Evolutionary conservation across 2,888 invertebrate species (phyloP), one percentile per base, ranked within the genome.

Genomic region (Formica aserva): DNA sequence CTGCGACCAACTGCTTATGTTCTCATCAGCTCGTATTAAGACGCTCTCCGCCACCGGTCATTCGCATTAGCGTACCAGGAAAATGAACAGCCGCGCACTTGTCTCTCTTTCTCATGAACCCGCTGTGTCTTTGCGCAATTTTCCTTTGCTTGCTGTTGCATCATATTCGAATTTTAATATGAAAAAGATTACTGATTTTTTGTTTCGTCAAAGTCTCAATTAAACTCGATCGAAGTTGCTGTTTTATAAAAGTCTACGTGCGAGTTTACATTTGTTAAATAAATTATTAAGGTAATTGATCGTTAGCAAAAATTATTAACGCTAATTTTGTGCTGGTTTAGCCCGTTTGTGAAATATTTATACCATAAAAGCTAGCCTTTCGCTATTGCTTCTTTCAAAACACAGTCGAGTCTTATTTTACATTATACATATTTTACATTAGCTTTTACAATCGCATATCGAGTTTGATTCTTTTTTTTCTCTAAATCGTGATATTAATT

Each of bases 11-110:
- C 85, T 74, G 85, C 89, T 84, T 83, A 85, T 87, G 82, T 85
- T 88, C 88, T 88, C 89, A 88, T 89, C 89, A 85, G 85, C 84
- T 66, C 71, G 84, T 85, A 90, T 89, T 89, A 89, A 89, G 89
- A 89, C 82, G 85, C 87, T 89, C 86, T 88, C 65, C 41, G 22
- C 81, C 76, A 82, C 75, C 78, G 87, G 88, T 89, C 88, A 89
- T 89, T 89, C 89, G 84, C 87, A 89, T 89, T 87, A 82, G 81
- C 81, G 82, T 84, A 85, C 77, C 74, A 76, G 83, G 87, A 63
- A 87, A 87, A 89, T 86, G 83, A 87, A 87, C 86, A 86, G 72
- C 65, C 71, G 83, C 71, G 74, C 81, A 57, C 57, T 71, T 45
- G 78, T 55, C 38, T 41, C 41, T 26, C 26, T 52, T n/a, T 78